Evolutionary conservation across 2,888 invertebrate genomes (phyloP), one percentile per base, ranked within the genome.

Genomic region (Atethmia centrago): DNA sequence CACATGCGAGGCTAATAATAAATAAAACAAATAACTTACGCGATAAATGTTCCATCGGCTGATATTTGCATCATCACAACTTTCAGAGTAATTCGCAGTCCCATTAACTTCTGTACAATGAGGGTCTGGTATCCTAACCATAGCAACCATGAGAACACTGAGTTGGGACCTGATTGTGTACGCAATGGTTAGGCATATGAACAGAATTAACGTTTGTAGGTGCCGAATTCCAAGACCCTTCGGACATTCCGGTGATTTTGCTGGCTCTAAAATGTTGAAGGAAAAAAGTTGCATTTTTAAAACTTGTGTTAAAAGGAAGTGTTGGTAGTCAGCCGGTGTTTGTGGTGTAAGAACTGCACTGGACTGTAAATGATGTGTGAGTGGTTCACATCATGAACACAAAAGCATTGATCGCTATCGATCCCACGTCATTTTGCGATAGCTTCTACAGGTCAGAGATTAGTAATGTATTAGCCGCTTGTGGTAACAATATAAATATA

Each of bases 121-220:
- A 28, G 71, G 67, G 3, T 77, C 62, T 10, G 74, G 73, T 9
- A 70, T 49, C 14, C 72, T 78, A 19, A 92, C 93, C 93, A 95
- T 94, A n/a, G 93, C 94, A 0, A 94, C 95, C 88, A 94, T 89
- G 8, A 93, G 89, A 0, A 94, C 93, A 58, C 93, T 92, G 12
- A 94, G 88, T 51, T 92, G 92, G 0, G 92, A 85, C 53, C 91
- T 85, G 75, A 92, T 89, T 0, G 91, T 82, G 68, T 85, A 92
- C 0, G 81, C 92, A 4, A 92, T 86, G 0, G 92, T 88, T 1
- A 95, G 72, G 58, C 92, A 83, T 49, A 92, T 77, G 80, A 95
- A 94, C 0, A 94, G 86, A 1, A 94, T 80, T 0, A 93, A 55
- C 0, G 85, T 87, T 79, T 95, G 95, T 0, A 89, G 49, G 62